A percentile compares a stretch with the other conserved stretches of the same genome.
Conservation (phyloP, 30 jellyfish, hydroid and myxozoan genomes). For the Turritopsis rubra region DNA sequence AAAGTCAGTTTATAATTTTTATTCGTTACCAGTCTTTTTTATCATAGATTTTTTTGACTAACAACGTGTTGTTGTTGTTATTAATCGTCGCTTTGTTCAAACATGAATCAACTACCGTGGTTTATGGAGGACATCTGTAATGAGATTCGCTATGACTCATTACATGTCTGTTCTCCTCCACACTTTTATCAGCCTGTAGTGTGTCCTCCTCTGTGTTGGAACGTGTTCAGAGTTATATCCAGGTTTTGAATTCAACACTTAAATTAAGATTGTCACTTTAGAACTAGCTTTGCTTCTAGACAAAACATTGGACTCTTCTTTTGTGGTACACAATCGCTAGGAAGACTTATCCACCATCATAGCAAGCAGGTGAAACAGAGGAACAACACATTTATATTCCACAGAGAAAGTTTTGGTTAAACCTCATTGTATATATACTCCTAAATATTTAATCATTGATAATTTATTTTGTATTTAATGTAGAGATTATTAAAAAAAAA, state of each 20-base stretch:
- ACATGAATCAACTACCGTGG: not conserved
- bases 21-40: not conserved
- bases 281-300: slow-evolving; percentile 29
- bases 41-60: not conserved
- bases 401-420: slow-evolving; percentile 37
- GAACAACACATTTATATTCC: slow-evolving; percentile 40
- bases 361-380: slow-evolving; percentile 22
- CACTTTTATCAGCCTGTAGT: too few relatives aligned
- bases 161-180: too few relatives aligned
- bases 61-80: not conserved
- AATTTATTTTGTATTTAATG: not conserved
- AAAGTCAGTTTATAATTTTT: too few relatives aligned
- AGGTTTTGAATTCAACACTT: too few relatives aligned
- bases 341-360: slow-evolving; percentile 25
- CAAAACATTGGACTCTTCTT: slow-evolving; percentile 65
- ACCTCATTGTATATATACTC: not conserved
- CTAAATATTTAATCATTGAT: too few relatives aligned
- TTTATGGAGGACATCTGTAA: too few relatives aligned
- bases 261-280: too few relatives aligned
- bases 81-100: not conserved
- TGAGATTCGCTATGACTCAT: too few relatives aligned
- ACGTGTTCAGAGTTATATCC: too few relatives aligned
- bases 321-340: slow-evolving; percentile 62
- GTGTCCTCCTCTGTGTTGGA: too few relatives aligned
- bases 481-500: not conserved